Conservation (phyloP, 2,888 invertebrate species). For the Drosophila cognata region DNA sequence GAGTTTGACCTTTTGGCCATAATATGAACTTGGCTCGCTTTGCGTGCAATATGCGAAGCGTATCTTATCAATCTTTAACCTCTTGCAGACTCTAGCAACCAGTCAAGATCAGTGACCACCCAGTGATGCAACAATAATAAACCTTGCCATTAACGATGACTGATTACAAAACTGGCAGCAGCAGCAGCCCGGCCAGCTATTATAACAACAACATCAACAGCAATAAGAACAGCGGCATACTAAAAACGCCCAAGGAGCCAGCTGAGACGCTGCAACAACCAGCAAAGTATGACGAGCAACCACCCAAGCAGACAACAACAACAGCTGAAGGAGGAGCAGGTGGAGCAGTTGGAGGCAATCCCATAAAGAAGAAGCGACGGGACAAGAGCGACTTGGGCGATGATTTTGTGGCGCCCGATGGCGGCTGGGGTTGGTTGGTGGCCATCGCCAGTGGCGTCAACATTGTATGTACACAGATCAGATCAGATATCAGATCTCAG, state of each 20-base stretch:
- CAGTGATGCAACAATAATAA: conserved; percentile 46
- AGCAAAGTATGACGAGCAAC: conserved; percentile 32
- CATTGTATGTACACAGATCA: conserved; percentile 87
- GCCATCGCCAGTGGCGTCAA: conserved; percentile 89
- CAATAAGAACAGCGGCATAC: conserved; percentile 21
- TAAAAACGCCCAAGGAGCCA: conserved; percentile 42
- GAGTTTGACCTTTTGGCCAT: conserved; percentile 6
- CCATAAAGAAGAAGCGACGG: conserved; percentile 79
- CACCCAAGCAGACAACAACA: conserved; percentile 36
- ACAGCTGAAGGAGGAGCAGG: neutral
- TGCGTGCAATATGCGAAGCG: neutral
- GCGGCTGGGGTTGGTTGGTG: conserved; percentile 91
- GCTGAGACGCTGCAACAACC: conserved; percentile 3
- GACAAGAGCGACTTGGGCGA: conserved; percentile 85
- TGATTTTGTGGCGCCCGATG: conserved; percentile 90
- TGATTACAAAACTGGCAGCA: conserved; percentile 60
- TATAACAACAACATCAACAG: conserved; percentile 37
- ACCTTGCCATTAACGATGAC: conserved; percentile 59
- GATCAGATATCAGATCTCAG: neutral
- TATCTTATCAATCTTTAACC: conserved; percentile 3
- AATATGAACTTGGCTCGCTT: neutral
- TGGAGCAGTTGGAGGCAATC: conserved; percentile 2
- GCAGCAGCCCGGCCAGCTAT: conserved; percentile 28
- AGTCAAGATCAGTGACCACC: conserved; percentile 37
- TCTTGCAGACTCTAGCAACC: conserved; percentile 30